Conservation (phyloP, 2,888 invertebrate genomes). For the Galeruca laticollis region DNA sequence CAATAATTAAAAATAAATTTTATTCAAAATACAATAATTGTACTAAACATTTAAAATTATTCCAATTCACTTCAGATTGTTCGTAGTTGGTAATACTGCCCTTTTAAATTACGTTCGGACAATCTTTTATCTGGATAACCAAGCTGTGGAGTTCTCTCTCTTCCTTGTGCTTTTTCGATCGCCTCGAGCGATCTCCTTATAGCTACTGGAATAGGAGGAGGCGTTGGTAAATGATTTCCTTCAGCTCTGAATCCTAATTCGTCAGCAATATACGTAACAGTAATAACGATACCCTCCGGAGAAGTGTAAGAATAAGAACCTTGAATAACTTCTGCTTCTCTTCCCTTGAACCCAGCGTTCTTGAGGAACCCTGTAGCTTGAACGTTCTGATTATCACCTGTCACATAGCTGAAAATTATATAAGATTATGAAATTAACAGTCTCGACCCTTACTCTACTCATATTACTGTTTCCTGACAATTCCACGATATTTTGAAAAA, state of each 20-base stretch:
- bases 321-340: constrained; percentile 80
- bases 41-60: no score
- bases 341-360: constrained; percentile 76
- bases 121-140: constrained; percentile 42
- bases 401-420: constrained; percentile 72
- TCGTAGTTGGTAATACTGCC: constrained; percentile 46
- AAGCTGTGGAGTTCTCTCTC: constrained; percentile 47
- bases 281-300: constrained; percentile 75
- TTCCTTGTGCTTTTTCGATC: constrained; percentile 53
- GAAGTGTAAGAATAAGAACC: constrained; percentile 82
- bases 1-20: no score
- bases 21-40: no score
- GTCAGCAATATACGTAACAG: constrained; percentile 78
- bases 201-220: constrained; percentile 80
- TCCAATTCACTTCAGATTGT: no score
- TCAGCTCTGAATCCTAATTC: constrained; percentile 83
- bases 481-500: no score
- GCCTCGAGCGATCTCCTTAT: constrained; percentile 71
- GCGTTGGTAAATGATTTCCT: constrained; percentile 82
- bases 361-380: constrained; percentile 83
- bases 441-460: no score
- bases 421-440: no score
- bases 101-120: constrained; percentile 44
- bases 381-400: constrained; percentile 83
- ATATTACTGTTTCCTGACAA: no score